Evolutionary conservation across 2,797 vertebrate species (phyloP).

Genomic region (Poecilia wingei): DNA sequence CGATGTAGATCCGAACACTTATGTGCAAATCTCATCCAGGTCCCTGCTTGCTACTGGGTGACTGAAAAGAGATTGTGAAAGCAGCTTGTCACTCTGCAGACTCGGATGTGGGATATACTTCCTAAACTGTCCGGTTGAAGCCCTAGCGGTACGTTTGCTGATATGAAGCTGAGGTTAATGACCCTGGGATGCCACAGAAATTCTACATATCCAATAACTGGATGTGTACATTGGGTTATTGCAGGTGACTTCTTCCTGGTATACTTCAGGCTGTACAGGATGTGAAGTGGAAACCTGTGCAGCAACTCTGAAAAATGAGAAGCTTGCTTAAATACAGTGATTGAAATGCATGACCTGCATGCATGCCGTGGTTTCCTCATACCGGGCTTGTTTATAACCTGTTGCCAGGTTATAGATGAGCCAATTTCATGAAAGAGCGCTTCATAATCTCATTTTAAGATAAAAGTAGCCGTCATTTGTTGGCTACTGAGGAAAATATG

Average conservation of each 20-base stretch:
- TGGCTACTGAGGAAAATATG: neutral
- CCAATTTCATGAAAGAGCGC: neutral
- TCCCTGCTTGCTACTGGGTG: neutral
- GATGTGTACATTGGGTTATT: neutral
- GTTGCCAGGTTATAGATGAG: neutral
- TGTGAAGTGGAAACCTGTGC: neutral
- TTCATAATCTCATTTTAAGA: neutral
- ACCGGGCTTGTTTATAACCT: neutral
- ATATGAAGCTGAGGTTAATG: neutral
- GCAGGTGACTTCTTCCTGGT: neutral
- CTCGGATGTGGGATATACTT: neutral
- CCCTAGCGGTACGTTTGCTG: neutral
- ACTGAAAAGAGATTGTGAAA: neutral
- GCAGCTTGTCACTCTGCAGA: neutral
- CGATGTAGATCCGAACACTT: neutral
- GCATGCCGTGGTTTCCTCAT: neutral
- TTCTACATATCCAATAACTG: neutral
- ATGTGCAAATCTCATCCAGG: neutral
- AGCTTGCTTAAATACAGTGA: neutral
- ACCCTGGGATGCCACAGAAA: neutral
- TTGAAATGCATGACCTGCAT: neutral
- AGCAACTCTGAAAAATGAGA: neutral
- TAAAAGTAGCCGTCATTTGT: neutral
- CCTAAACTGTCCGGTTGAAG: neutral
- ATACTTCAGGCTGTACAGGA: neutral